These are phyloP conservation scores for Bhutanitis thaidina DNA, from an alignment of 2,888 invertebrate species.

Conservation along the genomic window DNA sequence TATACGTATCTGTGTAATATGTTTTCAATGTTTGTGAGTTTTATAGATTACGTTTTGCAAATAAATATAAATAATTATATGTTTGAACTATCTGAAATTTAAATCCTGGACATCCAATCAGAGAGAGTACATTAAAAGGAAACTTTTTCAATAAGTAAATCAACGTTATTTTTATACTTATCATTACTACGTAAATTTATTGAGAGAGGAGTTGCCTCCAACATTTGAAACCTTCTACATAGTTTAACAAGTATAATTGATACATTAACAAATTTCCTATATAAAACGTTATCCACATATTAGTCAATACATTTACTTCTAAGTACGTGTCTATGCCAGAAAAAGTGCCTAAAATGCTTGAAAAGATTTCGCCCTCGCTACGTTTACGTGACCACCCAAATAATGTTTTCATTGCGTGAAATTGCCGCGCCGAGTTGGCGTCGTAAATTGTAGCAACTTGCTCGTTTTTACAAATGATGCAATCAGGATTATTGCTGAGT, in stretches of 20 bases:
- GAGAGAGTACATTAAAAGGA: no score
- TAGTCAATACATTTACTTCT: conserved; percentile 7
- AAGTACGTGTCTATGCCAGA: conserved; percentile 5
- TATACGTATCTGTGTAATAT: background rate
- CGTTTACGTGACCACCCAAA: conserved; percentile 24
- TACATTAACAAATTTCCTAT: no score
- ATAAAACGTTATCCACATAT: background rate
- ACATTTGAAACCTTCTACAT: no score
- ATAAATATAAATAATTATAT: no score
- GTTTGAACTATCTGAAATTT: no score
- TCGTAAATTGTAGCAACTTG: conserved; percentile 23
- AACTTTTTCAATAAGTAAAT: no score
- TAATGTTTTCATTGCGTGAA: conserved; percentile 29
- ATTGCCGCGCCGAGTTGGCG: conserved; percentile 24
- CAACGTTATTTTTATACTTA: no score
- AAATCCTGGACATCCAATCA: no score
- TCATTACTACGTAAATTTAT: no score
- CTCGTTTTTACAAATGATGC: conserved; percentile 13
- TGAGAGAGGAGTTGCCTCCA: no score
- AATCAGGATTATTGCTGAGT: conserved; percentile 7
- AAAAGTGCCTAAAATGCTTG: conserved; percentile 8
- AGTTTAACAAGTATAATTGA: no score
- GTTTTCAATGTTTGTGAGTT: background rate
- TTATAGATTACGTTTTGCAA: no score
- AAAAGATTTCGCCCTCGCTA: conserved; percentile 22